A percentile compares a stretch with the other conserved stretches of the same genome.
Evolutionary conservation across 2,888 invertebrate genomes (phyloP).

Genomic region (Pseudolycoriella hygida): DNA sequence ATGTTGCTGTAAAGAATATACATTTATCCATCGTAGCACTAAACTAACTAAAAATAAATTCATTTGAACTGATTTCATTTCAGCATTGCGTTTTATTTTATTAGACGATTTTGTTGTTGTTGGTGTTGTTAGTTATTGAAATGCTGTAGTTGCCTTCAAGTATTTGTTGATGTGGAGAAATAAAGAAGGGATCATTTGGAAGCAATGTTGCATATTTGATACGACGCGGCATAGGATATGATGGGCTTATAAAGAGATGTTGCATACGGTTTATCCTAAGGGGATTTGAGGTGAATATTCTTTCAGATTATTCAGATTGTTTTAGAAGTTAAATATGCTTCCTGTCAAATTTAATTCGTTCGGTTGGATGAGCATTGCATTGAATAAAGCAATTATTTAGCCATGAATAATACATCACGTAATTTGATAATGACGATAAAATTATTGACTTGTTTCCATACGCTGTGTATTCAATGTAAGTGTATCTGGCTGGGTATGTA

Average conservation of each 20-base stretch:
- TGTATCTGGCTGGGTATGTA: no score
- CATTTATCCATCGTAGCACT: background rate
- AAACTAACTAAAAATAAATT: background rate
- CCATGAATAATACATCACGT: no score
- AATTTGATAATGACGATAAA: no score
- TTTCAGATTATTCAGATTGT: constrained; percentile 5
- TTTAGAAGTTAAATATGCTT: constrained; percentile 7
- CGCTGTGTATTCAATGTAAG: no score
- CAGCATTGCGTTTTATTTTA: background rate
- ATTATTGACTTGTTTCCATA: no score
- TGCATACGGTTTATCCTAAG: constrained; percentile 3
- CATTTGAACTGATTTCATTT: constrained; percentile 3
- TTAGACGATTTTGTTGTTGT: background rate
- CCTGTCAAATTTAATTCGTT: constrained; percentile 7
- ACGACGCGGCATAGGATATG: background rate
- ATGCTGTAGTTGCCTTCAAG: background rate
- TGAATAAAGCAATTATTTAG: no score
- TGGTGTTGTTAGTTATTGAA: background rate
- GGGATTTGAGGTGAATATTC: constrained; percentile 8
- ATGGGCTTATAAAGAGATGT: background rate
- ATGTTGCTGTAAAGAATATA: background rate
- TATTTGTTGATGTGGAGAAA: background rate
- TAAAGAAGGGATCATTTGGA: background rate
- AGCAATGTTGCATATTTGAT: background rate
- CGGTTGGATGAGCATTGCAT: background rate